Evolutionary conservation across 1,140 invertebrate genomes (phyloP).

Genomic region (Drosophila aff.): DNA sequence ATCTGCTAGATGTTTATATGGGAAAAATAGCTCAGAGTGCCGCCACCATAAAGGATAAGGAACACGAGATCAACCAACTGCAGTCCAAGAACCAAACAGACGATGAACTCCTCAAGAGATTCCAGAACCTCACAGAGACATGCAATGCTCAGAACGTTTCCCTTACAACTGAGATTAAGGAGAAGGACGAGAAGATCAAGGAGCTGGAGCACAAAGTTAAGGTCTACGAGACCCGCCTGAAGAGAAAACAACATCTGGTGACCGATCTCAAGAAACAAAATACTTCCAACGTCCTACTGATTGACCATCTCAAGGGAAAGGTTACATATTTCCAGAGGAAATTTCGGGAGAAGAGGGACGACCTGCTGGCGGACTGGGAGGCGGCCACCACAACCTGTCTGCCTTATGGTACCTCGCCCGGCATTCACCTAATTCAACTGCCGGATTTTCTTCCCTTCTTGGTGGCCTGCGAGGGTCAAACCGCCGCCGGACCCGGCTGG

Average conservation of each 20-base stretch:
- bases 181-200: conserved; percentile 48
- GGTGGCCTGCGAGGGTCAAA: conserved; percentile 57
- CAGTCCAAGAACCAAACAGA: conserved; percentile 46
- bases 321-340: conserved; percentile 33
- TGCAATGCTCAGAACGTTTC: conserved; percentile 48
- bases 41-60: conserved; percentile 57
- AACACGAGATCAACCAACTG: conserved; percentile 48
- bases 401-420: conserved; percentile 35
- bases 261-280: conserved; percentile 49
- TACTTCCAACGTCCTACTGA: conserved; percentile 25
- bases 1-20: conserved; percentile 66
- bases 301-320: conserved; percentile 43
- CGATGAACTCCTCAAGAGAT: conserved; percentile 37
- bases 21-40: conserved; percentile 62
- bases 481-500: conserved; percentile 86
- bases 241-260: conserved; percentile 56
- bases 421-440: conserved; percentile 62
- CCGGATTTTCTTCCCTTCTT: conserved; percentile 61
- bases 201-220: conserved; percentile 48
- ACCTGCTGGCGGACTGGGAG: conserved; percentile 69
- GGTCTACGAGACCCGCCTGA: conserved; percentile 51
- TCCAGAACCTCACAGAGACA: conserved; percentile 39
- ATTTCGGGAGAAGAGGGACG: conserved; percentile 62
- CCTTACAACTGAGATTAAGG: conserved; percentile 10
- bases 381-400: conserved; percentile 60